Evolutionary conservation across 2,888 invertebrate species (phyloP).

Genomic region (Cyaniris semiargus): DNA sequence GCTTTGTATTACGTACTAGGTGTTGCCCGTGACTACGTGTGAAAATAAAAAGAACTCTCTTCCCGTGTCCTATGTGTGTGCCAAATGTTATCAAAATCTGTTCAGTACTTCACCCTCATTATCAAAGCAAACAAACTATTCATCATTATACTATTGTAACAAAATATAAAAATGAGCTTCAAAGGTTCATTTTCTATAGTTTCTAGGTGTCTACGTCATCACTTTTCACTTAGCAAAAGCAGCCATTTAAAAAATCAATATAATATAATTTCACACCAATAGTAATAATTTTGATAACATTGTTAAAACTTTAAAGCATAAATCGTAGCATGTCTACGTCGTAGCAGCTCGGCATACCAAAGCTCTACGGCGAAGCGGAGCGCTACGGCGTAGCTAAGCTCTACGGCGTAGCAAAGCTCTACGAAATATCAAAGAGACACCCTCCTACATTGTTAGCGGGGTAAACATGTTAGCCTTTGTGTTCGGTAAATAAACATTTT

Average conservation of each 20-base stretch:
- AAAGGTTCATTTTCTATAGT: too few relatives aligned
- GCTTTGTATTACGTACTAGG: not conserved
- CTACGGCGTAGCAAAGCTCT: not conserved
- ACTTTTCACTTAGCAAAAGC: too few relatives aligned
- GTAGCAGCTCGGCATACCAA: not conserved
- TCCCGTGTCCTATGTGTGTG: not conserved
- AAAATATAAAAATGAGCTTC: too few relatives aligned
- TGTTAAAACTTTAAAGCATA: not conserved
- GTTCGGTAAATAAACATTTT: constrained; percentile 3
- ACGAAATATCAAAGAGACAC: not conserved
- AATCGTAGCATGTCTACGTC: not conserved
- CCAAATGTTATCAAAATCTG: not conserved
- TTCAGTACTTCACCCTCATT: not conserved
- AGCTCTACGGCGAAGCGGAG: not conserved
- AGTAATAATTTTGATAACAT: too few relatives aligned
- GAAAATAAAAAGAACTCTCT: not conserved
- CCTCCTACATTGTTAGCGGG: constrained; percentile 5
- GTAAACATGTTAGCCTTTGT: constrained; percentile 3
- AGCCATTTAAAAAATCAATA: too few relatives aligned
- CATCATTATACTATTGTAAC: too few relatives aligned
- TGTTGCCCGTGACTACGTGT: not conserved
- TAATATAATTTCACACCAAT: too few relatives aligned
- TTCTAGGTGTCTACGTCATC: too few relatives aligned
- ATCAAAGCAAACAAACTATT: too few relatives aligned
- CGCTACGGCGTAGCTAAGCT: not conserved